These are phyloP conservation scores for Drosophila grimshawi DNA, from an alignment of 1,140 invertebrate species.

Conservation along the genomic window DNA sequence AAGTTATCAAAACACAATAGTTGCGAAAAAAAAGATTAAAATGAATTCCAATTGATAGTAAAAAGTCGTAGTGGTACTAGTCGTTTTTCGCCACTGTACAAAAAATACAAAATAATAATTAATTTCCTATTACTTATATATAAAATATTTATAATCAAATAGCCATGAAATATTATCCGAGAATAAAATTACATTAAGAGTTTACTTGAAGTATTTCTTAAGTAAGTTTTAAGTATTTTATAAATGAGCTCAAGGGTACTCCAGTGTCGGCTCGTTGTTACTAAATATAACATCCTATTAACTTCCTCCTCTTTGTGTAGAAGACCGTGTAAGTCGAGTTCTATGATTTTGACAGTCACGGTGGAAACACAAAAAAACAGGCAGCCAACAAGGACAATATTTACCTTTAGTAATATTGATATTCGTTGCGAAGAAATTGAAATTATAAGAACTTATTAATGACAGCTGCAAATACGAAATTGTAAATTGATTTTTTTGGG, in stretches of 20 bases:
- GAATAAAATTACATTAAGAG: too few species aligned
- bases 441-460: conserved; percentile 6
- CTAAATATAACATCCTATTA: not conserved
- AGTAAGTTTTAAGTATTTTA: too few species aligned
- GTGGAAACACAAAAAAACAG: not conserved
- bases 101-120: too few species aligned
- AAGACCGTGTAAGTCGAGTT: not conserved
- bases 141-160: too few species aligned
- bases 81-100: too few species aligned
- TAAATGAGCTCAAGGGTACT: not conserved
- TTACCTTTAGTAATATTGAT: conserved; percentile 1
- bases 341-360: conserved; percentile 6
- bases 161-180: too few species aligned
- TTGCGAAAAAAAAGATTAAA: too few species aligned
- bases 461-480: conserved; percentile 21
- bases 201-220: too few species aligned
- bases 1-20: too few species aligned
- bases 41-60: too few species aligned
- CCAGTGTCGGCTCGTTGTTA: not conserved
- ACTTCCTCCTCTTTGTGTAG: not conserved
- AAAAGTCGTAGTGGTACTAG: too few species aligned
- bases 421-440: not conserved
- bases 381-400: conserved; percentile 7
- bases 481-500: not conserved
- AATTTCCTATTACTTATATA: too few species aligned